Base-by-base conservation (phyloP, 2,888 invertebrate species). In the Pediacus dermestoides region DNA sequence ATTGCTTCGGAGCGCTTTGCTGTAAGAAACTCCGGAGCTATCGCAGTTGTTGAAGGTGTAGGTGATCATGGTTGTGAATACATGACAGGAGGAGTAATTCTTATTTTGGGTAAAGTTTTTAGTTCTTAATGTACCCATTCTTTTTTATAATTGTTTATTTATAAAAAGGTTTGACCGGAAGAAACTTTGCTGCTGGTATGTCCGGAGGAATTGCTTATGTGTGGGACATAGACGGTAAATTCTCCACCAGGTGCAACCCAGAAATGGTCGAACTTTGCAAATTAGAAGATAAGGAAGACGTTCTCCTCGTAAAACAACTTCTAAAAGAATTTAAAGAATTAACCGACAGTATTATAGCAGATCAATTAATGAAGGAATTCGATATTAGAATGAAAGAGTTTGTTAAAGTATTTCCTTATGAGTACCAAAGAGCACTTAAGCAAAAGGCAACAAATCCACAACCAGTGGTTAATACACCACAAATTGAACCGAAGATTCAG, bases 1-100 rank as follows among this genome's bases (percentile, higher is more conserved):
- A 92, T 96, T 55, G 96, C 95, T 1, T 95, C 97, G 8, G 99
- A 99, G 72, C 81, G 99, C 15, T 99, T 99, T 75, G 95, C 94
- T 66, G 99, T 99, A 10, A 81, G 99, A 46, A 99, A 99, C 74
- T 96, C 95, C 0, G 99, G 99, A 2, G 96, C 89, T 23, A 76
- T 81, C 16, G 95, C 96, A 8, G 95, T 99, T 9, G 90, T 91
- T 46, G 99, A 99, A 74, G 96, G 96, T 35, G 95, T 94, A 39
- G 99, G 99, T 23, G 99, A 99, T 74, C 97, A 99, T 71, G 97
- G 95, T 40, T 99, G 99, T 75, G 99, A 99, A 74, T 99, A 99
- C 72, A 99, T 99, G 99, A 99, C 99, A 30, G 96, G 94, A 8
- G 96, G 96, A 40, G 73, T 79, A 41, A 88, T 88, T 45, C 76